Conservation (phyloP, 2,888 invertebrate genomes). For the Callinectes sapidus region DNA sequence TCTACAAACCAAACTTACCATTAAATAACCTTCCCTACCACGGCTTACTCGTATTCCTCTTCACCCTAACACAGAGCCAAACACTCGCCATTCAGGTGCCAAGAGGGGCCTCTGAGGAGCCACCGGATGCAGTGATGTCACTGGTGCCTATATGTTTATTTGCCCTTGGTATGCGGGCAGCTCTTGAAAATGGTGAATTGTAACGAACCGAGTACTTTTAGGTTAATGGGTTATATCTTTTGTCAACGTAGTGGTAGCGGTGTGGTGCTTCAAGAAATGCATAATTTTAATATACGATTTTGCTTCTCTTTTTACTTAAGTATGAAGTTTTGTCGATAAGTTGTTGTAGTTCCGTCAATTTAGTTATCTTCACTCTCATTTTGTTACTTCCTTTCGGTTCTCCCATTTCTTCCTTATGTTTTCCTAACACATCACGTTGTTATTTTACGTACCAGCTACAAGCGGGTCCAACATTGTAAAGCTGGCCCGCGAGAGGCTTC, state of each 20-base stretch:
- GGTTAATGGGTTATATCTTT: not conserved
- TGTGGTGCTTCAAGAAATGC: not conserved
- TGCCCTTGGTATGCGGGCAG: not conserved
- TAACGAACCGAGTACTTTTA: not conserved
- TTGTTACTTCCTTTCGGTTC: not conserved
- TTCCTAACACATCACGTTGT: not conserved
- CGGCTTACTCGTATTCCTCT: not conserved
- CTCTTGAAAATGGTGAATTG: not conserved
- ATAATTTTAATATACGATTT: not conserved
- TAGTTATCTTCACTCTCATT: not conserved
- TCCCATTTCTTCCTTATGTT: not conserved
- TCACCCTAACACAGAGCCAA: not conserved
- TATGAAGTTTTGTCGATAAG: not conserved
- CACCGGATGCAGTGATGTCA: conserved; percentile 11
- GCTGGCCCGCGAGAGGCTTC: not conserved
- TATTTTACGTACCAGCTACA: not conserved
- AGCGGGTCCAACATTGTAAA: not conserved
- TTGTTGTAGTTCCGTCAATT: not conserved
- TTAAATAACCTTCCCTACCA: not conserved
- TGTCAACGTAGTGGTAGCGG: not conserved
- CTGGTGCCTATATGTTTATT: not conserved
- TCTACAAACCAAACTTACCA: not conserved
- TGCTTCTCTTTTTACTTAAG: not conserved
- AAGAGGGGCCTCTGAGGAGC: not conserved
- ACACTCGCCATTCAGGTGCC: not conserved